These are phyloP conservation scores for Aurelia sp. DNA, from an alignment of 30 jellyfish, hydroid and myxozoan species.

Conservation along the genomic window DNA sequence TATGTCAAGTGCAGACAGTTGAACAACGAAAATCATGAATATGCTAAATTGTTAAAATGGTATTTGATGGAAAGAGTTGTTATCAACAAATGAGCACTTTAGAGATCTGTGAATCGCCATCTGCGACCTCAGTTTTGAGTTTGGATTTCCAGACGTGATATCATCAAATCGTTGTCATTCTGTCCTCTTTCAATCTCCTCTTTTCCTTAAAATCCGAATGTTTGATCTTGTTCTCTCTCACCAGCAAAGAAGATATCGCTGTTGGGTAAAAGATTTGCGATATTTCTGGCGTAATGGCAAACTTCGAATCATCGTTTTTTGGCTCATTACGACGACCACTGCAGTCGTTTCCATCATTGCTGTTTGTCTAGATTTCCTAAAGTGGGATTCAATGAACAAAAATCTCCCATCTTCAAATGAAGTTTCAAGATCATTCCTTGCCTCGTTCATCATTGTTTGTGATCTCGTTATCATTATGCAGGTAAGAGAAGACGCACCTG, in stretches of 20 bases:
- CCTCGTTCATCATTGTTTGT: conserved; percentile 37
- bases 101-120: too few species aligned
- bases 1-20: too few species aligned
- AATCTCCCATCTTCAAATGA: conserved; percentile 51
- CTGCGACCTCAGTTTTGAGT: too few species aligned
- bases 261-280: conserved; percentile 41
- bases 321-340: conserved; percentile 20
- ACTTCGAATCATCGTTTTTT: conserved; percentile 14
- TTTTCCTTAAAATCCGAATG: too few species aligned
- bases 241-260: conserved; percentile 58
- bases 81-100: too few species aligned
- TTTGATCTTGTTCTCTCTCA: neutral
- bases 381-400: conserved; percentile 51
- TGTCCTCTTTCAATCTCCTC: too few species aligned
- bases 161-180: too few species aligned
- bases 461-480: conserved; percentile 66
- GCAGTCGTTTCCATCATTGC: conserved; percentile 36
- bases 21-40: too few species aligned
- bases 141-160: too few species aligned
- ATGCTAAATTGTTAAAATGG: too few species aligned
- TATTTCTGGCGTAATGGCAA: conserved; percentile 37
- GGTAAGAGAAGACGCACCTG: neutral
- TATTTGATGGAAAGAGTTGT: too few species aligned
- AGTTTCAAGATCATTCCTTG: conserved; percentile 62
- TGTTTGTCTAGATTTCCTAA: conserved; percentile 35